Evolutionary conservation across 2,797 vertebrate genomes (phyloP), one percentile per base, ranked within the genome.

Genomic region (Sebastolobus altivelis): DNA sequence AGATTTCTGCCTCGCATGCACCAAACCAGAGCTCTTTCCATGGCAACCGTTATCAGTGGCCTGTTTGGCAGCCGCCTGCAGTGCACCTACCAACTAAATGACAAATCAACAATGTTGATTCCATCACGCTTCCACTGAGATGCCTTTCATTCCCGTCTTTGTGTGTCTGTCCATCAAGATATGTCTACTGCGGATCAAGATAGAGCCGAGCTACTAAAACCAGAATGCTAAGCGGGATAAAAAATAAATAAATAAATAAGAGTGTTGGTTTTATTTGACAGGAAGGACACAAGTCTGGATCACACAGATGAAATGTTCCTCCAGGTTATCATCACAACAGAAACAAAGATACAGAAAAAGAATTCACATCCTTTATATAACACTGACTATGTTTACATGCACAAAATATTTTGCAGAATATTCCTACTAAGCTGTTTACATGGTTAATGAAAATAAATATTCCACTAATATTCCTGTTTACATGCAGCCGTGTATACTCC

Each of bases 31-130:
- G 77, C 85, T 85, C 72, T 88, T 88, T 83, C 91, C 92, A 94
- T 92, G 91, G 93, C 90, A 93, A 94, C 92, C 77, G 33, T 91
- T 63, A 92, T 92, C 89, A 88, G 89, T 79, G 82, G 76, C 76
- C 20, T 82, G 85, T 87, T 90, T 91, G 92, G 89, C 90, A 89
- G 92, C 70, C 65, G 63, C 79, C 84, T 37, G 70, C 88, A 2
- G 75, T 60, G 86, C 58, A 82, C 86, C 81, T 63, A 82, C 87
- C 81, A 52, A 90, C 89, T 86, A 84, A 89, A 91, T 81, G 87
- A 88, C 88, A 87, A 90, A 92, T 89, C 88, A 88, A 83, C 84
- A 85, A 37, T 38, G 80, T 46, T 82, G 87, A 90, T 92, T 88
- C 82, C 84, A 91, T 93, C 88, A 82, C 78, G 84, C 79, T 80